Percentiles rank a stretch among this genome's conserved stretches.
Evolutionary conservation across 2,113 vertebrate genomes (phyloP).

Genomic region (Sturnira hondurensis): DNA sequence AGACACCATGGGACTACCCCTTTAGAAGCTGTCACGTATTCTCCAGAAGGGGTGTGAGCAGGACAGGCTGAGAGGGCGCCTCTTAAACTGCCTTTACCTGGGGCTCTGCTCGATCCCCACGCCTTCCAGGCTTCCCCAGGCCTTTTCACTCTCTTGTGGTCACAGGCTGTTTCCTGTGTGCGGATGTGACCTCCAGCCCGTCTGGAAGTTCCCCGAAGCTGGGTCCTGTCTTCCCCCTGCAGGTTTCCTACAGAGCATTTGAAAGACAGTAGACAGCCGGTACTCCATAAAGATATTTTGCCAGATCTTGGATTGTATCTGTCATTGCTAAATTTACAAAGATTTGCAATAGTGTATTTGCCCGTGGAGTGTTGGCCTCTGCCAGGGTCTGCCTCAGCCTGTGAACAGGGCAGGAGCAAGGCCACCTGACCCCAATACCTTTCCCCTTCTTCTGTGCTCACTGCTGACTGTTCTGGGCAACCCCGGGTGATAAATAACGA

Average conservation of each 20-base stretch:
- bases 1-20: fast-evolving
- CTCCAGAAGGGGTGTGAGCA: not conserved
- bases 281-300: too few relatives aligned
- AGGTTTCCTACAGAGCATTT: not conserved
- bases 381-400: not conserved
- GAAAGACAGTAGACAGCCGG: not conserved
- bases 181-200: not conserved
- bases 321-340: not conserved
- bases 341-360: not conserved
- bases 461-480: not conserved
- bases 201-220: not conserved
- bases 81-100: not conserved
- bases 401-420: too few relatives aligned
- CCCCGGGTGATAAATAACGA: not conserved
- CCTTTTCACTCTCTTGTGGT: not conserved
- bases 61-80: not conserved
- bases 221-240: not conserved
- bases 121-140: not conserved
- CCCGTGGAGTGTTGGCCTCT: not conserved
- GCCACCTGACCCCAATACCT: not conserved
- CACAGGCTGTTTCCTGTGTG: not conserved
- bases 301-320: not conserved
- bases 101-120: not conserved
- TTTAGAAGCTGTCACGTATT: not conserved
- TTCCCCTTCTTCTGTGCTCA: not conserved